Conservation (phyloP, 1,140 invertebrate genomes). For the Hylaeus volcanicus region DNA sequence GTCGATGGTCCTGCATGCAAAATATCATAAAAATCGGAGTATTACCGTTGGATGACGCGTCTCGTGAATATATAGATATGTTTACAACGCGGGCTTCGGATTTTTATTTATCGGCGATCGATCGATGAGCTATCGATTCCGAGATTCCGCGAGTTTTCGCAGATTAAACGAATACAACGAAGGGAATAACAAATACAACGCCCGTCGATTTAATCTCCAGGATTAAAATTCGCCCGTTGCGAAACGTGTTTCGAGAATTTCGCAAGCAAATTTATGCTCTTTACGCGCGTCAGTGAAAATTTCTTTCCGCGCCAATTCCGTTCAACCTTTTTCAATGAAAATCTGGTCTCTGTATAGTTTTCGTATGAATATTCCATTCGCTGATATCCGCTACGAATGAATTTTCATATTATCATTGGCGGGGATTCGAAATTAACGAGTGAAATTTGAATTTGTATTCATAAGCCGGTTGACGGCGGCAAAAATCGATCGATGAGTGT, state of each 20-base stretch:
- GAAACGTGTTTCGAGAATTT: neutral
- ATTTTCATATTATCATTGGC: too few relatives aligned
- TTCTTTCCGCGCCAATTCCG: neutral
- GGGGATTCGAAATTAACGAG: too few relatives aligned
- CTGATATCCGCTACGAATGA: too few relatives aligned
- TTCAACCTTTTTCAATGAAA: neutral
- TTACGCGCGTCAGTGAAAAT: neutral
- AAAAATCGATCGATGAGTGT: too few relatives aligned
- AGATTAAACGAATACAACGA: neutral
- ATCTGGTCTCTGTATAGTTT: too few relatives aligned
- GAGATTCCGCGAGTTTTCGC: neutral
- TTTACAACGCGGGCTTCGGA: neutral
- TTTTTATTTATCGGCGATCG: conserved; percentile 32
- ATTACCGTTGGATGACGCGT: too few relatives aligned
- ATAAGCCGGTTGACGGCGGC: too few relatives aligned
- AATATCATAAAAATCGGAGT: too few relatives aligned
- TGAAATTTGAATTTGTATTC: too few relatives aligned
- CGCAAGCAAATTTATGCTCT: neutral
- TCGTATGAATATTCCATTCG: too few relatives aligned
- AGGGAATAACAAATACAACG: too few relatives aligned
- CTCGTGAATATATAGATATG: neutral
- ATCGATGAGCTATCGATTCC: conserved; percentile 11
- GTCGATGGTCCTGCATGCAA: too few relatives aligned
- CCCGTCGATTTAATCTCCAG: neutral
- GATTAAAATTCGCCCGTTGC: neutral